Base-by-base conservation (phyloP, 2,888 invertebrate species). In the Polyommatus icarus region DNA sequence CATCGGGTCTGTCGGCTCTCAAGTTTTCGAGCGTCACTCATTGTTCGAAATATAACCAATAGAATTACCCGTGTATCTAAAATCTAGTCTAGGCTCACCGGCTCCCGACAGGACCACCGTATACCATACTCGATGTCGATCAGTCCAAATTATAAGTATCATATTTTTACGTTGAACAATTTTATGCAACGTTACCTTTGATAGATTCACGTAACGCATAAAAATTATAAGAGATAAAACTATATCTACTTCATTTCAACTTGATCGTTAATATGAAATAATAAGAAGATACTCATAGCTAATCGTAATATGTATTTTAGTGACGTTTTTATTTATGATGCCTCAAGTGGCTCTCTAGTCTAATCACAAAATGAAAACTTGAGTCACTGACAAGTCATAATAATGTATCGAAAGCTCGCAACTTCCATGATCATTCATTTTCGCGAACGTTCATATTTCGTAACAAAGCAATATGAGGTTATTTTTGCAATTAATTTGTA, bases 21-120 rank as follows among this genome's bases (percentile, higher is more conserved):
- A 72, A 40, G 20, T 72, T 72, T 40, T 20, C 2, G 75, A 75
- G 75, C 75, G 75, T 75, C 75, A 29, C 29, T 75, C 75, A 54
- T 54, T 24, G 75, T 75, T 75, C 75, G 75, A 75, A 75, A 75
- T 75, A 75, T 75, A 75, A 75, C 75, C 75, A 32, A 50, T 54
- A 15, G 73, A 73, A 24, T 6, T 24, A 24, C 54, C 40, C 24
- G 50, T 24, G 50, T 50, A 29, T 54, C 12, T 29, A 7, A 75
- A 29, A 75, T 75, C 75, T 75, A 75, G 75, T 75, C 75, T 50
- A 54, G 73, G 40, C n/a, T 20, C 24, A 50, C 46, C 50, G 46
- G 36, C 32, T 36, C 71, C 71, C 29, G 32, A 71, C 29, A 18
- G 36, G 36, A 73, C 73, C 73, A 50, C 73, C 73, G 73, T 12